These are phyloP conservation scores for Chouioia cunea DNA, from an alignment of 2,888 invertebrate species.

Conservation along the genomic window DNA sequence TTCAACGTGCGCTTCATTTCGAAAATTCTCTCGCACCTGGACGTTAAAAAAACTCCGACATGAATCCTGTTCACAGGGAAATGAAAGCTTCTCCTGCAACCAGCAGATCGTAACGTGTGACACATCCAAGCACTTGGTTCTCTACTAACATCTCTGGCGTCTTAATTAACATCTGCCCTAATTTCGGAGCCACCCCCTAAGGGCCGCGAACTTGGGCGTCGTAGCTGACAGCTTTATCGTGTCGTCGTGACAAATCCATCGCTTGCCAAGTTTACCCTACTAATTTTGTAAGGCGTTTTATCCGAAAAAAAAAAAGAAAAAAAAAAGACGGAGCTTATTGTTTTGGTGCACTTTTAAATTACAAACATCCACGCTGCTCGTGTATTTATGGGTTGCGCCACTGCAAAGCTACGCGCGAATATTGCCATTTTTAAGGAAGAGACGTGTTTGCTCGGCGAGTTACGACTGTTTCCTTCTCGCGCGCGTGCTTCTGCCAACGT, in stretches of 20 bases:
- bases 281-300: conserved; percentile 18
- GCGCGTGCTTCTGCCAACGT: background rate
- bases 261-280: conserved; percentile 7
- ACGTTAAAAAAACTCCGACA: background rate
- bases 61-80: background rate
- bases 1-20: no score
- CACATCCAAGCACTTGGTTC: no score
- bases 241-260: conserved; percentile 32
- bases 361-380: conserved; percentile 11
- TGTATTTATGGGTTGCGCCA: conserved; percentile 14
- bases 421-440: conserved; percentile 29
- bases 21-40: background rate
- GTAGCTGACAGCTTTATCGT: conserved; percentile 41
- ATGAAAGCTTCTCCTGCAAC: background rate
- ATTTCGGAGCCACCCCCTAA: conserved; percentile 46
- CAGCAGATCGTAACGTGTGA: no score
- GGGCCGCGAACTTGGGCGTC: conserved; percentile 25
- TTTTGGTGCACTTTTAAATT: conserved; percentile 24
- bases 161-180: conserved; percentile 63
- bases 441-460: conserved; percentile 26
- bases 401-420: conserved; percentile 10
- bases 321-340: conserved; percentile 24
- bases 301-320: conserved; percentile 16
- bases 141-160: conserved; percentile 47
- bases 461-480: conserved; percentile 12